A percentile compares a stretch with the other conserved stretches of the same genome.
These are phyloP conservation scores for Ameiurus melas DNA, from an alignment of 2,113 vertebrate species.

Conservation along the genomic window DNA sequence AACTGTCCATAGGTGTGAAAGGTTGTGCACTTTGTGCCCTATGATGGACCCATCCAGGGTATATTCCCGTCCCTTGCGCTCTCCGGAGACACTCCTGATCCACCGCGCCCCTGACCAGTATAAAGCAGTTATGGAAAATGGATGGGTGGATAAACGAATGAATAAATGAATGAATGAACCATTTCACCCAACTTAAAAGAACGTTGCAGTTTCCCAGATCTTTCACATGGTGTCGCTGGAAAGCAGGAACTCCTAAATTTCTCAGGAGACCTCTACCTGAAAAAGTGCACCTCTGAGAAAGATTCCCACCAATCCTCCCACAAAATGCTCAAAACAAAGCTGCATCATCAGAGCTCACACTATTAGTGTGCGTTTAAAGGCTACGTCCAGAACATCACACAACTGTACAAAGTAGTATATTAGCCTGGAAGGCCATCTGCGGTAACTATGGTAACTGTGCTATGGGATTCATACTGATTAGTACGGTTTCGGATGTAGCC, in stretches of 20 bases:
- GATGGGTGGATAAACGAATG: not conserved
- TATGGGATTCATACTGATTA: not conserved
- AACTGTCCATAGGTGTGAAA: not conserved
- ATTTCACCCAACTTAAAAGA: not conserved
- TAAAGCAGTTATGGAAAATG: no score
- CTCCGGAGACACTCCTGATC: not conserved
- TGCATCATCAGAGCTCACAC: conserved; percentile 18
- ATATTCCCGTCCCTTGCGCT: not conserved
- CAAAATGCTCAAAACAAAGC: conserved; percentile 45
- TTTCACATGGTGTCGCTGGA: conserved; percentile 39
- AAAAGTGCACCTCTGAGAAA: conserved; percentile 41
- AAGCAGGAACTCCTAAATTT: conserved; percentile 30
- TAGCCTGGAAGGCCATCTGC: not conserved
- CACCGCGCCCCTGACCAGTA: not conserved
- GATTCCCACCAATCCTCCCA: conserved; percentile 46
- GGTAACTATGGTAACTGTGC: conserved; percentile 21
- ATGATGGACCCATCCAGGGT: not conserved
- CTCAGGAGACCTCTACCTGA: conserved; percentile 42
- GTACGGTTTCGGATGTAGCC: not conserved
- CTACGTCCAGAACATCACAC: not conserved
- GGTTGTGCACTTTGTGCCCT: not conserved
- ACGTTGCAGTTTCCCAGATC: conserved; percentile 1
- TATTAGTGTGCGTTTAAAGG: not conserved
- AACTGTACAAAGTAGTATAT: not conserved
- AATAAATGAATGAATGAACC: not conserved